Conservation (phyloP, 2,113 vertebrate species). For the Toxotes chatareus region DNA sequence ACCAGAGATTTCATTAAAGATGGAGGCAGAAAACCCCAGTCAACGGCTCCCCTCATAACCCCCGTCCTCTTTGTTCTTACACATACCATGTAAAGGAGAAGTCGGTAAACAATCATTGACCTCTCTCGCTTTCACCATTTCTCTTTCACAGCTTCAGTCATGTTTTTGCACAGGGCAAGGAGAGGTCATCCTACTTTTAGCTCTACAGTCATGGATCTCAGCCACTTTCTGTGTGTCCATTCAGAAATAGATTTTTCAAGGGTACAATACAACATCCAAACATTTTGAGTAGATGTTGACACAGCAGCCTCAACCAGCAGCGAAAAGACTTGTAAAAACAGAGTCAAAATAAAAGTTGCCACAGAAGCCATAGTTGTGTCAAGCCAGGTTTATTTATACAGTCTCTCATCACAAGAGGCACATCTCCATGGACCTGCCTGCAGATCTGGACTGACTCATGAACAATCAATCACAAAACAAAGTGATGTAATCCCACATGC, state of each 20-base stretch:
- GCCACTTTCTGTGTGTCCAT: neutral
- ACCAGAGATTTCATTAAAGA: slow-evolving; percentile 67
- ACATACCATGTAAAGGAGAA: neutral
- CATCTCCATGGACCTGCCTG: neutral
- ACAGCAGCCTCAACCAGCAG: neutral
- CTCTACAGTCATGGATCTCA: neutral
- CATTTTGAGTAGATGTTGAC: slow-evolving; percentile 9
- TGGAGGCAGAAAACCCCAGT: slow-evolving; percentile 26
- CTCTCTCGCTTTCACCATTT: slow-evolving; percentile 28
- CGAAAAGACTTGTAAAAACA: neutral
- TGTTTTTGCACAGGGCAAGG: neutral
- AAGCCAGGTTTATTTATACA: neutral
- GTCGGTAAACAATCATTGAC: slow-evolving; percentile 42
- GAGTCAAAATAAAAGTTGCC: neutral
- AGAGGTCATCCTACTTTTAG: neutral
- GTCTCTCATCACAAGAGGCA: too few species aligned
- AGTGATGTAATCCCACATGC: neutral
- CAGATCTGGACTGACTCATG: slow-evolving; percentile 2
- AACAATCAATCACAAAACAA: neutral
- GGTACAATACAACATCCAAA: neutral
- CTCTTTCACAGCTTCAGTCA: neutral
- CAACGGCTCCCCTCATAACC: slow-evolving; percentile 26
- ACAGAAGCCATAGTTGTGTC: neutral
- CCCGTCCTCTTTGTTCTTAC: neutral
- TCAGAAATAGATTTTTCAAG: neutral